phyloP scores from a whole-genome alignment of 2,113 vertebrate genomes.

The Corythaixoides concolor region DNA sequence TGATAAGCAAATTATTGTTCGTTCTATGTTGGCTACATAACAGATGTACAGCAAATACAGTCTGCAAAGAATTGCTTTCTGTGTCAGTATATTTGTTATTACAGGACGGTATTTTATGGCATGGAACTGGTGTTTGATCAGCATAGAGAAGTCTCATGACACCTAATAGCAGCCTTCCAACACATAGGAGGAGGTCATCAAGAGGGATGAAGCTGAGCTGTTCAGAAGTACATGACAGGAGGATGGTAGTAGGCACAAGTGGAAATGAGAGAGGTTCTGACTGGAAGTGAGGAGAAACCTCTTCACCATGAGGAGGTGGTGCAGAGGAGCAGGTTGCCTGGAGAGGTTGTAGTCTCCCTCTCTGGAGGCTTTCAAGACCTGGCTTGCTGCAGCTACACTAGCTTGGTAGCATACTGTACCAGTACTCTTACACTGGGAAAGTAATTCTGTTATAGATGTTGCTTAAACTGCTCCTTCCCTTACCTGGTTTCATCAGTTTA shows the following conservation, averaged over 20 bases:
- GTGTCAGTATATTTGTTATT: not conserved
- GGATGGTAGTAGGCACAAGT: not conserved
- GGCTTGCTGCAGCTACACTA: not conserved
- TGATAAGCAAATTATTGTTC: not conserved
- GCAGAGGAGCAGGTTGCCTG: not conserved
- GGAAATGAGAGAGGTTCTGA: not conserved
- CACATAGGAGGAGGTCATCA: not conserved
- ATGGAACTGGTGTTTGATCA: not conserved
- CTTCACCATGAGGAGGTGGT: not conserved
- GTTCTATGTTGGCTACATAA: not conserved
- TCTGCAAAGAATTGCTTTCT: not conserved
- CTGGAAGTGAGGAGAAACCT: not conserved
- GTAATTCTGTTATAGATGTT: not conserved
- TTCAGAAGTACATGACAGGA: accelerated
- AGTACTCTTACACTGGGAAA: not conserved
- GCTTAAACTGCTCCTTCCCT: not conserved
- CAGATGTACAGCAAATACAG: not conserved
- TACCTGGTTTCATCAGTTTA: not conserved
- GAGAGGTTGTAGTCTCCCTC: not conserved
- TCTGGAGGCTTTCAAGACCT: not conserved
- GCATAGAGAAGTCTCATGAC: not conserved
- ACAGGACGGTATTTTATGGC: not conserved
- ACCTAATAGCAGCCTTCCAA: not conserved
- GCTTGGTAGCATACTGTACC: not conserved
- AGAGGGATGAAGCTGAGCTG: not conserved